phyloP scores from a whole-genome alignment of 2,888 invertebrate genomes.

The Minunthozetes semirufus region DNA sequence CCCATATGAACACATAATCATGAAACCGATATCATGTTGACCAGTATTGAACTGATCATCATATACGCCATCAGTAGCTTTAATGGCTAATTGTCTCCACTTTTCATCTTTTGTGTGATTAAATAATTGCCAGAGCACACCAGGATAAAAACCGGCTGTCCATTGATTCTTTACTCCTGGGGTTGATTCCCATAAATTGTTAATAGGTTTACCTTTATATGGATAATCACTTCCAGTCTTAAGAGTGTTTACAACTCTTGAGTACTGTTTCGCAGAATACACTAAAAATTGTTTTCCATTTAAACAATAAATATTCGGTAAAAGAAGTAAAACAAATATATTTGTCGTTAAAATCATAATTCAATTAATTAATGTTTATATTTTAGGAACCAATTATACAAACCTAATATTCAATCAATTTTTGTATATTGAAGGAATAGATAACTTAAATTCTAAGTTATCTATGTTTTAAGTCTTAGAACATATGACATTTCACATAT shows the following conservation, averaged over 20 bases:
- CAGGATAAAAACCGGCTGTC: constrained; percentile 19
- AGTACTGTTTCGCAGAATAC: constrained; percentile 9
- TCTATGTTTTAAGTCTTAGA: no score
- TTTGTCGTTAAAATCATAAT: neutral
- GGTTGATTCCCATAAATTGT: neutral
- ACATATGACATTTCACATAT: no score
- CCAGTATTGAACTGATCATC: neutral
- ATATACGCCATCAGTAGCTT: constrained; percentile 9
- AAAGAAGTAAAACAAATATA: neutral
- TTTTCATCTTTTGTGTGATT: neutral
- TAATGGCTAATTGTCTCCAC: constrained; percentile 3
- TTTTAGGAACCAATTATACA: neutral
- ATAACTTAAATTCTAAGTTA: no score
- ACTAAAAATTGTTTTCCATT: neutral
- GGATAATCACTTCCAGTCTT: neutral
- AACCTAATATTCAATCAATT: no score
- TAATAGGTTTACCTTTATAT: neutral
- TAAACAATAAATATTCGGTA: neutral
- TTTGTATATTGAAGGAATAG: no score
- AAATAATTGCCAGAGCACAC: constrained; percentile 20
- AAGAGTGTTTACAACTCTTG: neutral
- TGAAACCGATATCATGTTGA: neutral
- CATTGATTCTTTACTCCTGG: neutral
- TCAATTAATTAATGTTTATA: neutral
- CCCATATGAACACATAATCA: constrained; percentile 22